Evolutionary conservation across 2,113 vertebrate species (phyloP).

Genomic region (Eublepharis macularius): DNA sequence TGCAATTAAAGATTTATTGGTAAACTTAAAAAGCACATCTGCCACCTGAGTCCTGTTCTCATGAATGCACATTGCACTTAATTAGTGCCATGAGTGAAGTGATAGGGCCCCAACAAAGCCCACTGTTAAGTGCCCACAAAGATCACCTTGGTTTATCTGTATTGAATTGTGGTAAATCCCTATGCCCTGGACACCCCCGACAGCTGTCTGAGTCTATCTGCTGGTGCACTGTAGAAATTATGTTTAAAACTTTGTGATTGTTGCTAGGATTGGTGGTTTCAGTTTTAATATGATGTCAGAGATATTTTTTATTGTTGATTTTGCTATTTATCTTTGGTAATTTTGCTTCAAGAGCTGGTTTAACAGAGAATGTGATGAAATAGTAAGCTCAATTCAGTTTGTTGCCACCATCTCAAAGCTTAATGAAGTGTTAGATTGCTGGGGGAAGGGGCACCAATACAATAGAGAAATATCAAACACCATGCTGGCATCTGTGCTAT

Average conservation of each 20-base stretch:
- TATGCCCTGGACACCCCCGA: neutral
- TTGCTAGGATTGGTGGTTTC: neutral
- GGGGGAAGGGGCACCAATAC: neutral
- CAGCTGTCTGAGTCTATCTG: neutral
- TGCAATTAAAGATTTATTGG: too few relatives aligned
- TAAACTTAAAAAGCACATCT: too few relatives aligned
- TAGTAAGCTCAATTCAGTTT: neutral
- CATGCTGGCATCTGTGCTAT: neutral
- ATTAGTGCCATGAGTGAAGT: neutral
- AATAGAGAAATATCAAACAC: neutral
- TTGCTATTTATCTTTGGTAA: neutral
- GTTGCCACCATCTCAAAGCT: neutral
- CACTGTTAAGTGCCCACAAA: neutral
- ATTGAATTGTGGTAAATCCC: neutral
- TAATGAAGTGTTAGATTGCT: neutral
- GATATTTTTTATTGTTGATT: neutral
- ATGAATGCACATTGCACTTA: neutral
- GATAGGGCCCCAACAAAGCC: neutral
- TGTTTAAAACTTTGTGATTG: neutral
- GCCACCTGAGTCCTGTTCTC: neutral
- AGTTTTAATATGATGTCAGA: neutral
- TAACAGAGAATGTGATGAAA: neutral
- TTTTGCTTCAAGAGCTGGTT: neutral
- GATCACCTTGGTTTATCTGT: neutral
- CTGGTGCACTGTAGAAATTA: neutral